Conservation (phyloP, 2,797 vertebrate genomes). For the Austrolebias charrua region DNA sequence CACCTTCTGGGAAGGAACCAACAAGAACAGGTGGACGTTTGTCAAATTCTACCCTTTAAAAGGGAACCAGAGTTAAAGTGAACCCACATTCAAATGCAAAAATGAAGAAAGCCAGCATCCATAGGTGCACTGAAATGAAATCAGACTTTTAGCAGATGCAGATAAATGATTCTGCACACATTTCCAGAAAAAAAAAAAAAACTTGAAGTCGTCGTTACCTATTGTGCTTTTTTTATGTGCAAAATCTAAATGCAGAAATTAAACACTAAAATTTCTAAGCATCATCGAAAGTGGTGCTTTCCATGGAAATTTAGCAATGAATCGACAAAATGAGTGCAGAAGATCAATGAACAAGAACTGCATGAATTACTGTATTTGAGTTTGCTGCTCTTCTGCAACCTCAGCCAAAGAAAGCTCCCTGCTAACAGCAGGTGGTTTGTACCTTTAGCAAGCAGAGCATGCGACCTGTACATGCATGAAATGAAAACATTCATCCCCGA, state of each 20-base stretch:
- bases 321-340: constrained; percentile 26
- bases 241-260: constrained; percentile 38
- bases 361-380: constrained; percentile 61
- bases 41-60: too few species aligned
- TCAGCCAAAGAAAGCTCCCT: constrained; percentile 73
- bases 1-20: too few species aligned
- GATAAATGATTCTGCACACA: not conserved
- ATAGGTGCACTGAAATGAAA: not conserved
- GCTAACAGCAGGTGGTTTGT: constrained; percentile 72
- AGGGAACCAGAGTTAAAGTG: not conserved
- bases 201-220: not conserved
- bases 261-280: constrained; percentile 55
- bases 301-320: constrained; percentile 38
- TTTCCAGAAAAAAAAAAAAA: too few species aligned
- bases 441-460: constrained; percentile 55
- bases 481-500: constrained; percentile 51
- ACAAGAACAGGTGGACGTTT: too few species aligned
- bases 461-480: constrained; percentile 72
- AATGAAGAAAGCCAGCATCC: not conserved
- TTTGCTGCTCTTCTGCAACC: constrained; percentile 25
- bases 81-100: not conserved
- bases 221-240: constrained; percentile 16
- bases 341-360: constrained; percentile 45
- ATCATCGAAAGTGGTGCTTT: constrained; percentile 41
- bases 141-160: not conserved